Base-by-base conservation (phyloP, 2,888 invertebrate species). In the Aleiodes alternator region DNA sequence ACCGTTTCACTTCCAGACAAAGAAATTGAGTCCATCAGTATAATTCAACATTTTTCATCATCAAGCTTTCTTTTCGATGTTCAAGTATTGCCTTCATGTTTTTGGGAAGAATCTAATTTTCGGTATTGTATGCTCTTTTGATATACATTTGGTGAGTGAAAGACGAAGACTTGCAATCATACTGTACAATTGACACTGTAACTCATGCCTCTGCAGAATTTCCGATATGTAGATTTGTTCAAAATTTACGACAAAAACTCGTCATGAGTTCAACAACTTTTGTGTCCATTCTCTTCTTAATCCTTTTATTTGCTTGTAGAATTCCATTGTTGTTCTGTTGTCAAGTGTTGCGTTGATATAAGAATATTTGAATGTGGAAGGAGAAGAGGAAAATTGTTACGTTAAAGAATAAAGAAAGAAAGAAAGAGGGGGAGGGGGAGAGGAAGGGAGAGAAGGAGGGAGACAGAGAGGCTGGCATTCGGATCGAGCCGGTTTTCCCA, bases 401-500 rank as follows among this genome's bases (percentile, higher is more conserved):
- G 69, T 56, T 64, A 68, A 73, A 38, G 78, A 61, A 55, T 31
- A 61, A 29, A 7, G 70, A 68, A 53, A 31, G 59, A 14, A 31
- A 61, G 76, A 29, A 29, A 29, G 55, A 38, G 14, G 61, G 14
- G 7, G 61, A 38, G 11, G 34, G 38, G 61, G 56, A 53, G 43
- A 43, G 70, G 57, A 53, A 72, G 61, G 34, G 73, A 66, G 51
- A 59, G 64, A 69, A 69, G 66, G 56, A 72, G 64, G 59, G 59
- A 53, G 73, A 72, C 71, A 73, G 72, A 53, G n/a, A n/a, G n/a
- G n/a, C 53, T 73, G 78, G 73, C 76, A 76, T 80, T 76, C 76
- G 73, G 79, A 79, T 77, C 78, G 66, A 72, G 76, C 75, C 77
- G 80, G 75, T 79, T 79, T 76, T 79, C 79, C 76, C 80, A 77